phyloP scores from a whole-genome alignment of 1,140 invertebrate species.

The Gonatopus flavifemur region DNA sequence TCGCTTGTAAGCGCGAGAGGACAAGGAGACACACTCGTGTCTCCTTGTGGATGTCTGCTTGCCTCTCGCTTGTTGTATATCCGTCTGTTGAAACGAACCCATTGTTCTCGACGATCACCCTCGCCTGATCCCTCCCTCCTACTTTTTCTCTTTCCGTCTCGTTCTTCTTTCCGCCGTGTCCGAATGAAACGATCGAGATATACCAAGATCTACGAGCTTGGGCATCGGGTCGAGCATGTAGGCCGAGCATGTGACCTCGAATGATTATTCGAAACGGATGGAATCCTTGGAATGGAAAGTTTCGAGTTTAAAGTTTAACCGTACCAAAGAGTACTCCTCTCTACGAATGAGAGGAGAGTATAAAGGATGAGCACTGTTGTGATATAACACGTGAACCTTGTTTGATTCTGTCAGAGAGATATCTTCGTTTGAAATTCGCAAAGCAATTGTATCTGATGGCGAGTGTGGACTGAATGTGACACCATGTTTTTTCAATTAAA shows the following conservation, averaged over 20 bases:
- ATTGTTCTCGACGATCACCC: slow-evolving; percentile 44
- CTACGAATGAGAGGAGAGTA: no score
- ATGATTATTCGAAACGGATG: slow-evolving; percentile 16
- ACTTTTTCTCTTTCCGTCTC: slow-evolving; percentile 1
- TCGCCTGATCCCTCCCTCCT: slow-evolving; percentile 16
- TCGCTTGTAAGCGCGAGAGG: slow-evolving; percentile 13
- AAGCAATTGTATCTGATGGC: no score
- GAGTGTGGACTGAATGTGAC: no score
- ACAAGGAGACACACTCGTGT: slow-evolving; percentile 13
- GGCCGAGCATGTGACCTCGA: slow-evolving; percentile 17
- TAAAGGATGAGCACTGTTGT: no score
- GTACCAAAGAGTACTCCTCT: no score
- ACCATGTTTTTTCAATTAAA: no score
- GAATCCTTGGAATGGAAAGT: no score
- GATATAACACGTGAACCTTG: no score
- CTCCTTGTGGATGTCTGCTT: neutral
- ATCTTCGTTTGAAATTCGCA: no score
- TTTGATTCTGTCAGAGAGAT: no score
- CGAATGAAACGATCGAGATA: slow-evolving; percentile 39
- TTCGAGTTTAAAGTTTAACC: no score
- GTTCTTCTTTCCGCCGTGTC: no score
- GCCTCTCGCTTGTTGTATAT: neutral
- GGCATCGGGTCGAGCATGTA: slow-evolving; percentile 23
- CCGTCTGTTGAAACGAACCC: slow-evolving; percentile 33
- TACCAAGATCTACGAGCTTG: slow-evolving; percentile 21